Evolutionary conservation across 1,140 invertebrate genomes (phyloP).

Genomic region (Temnothorax longispinosus): DNA sequence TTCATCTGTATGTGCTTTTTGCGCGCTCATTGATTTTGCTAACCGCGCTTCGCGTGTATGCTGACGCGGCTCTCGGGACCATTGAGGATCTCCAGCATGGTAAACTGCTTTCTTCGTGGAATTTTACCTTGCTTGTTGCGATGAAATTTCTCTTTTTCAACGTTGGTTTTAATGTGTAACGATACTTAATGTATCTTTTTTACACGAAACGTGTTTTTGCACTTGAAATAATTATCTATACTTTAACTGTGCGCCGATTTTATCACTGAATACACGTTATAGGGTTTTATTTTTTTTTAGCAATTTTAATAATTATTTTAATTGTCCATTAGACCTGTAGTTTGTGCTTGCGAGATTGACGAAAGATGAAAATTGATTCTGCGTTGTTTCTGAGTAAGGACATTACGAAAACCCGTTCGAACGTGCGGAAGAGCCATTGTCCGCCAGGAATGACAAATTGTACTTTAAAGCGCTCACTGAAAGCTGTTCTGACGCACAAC

Average conservation of each 20-base stretch:
- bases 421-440: slow-evolving; percentile 65
- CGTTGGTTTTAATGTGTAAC: neutral
- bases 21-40: slow-evolving; percentile 58
- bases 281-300: neutral
- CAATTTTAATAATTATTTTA: neutral
- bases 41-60: slow-evolving; percentile 38
- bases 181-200: neutral
- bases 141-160: neutral
- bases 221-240: neutral
- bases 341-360: neutral
- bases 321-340: neutral
- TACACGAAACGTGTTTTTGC: neutral
- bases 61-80: slow-evolving; percentile 23
- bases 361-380: slow-evolving; percentile 54
- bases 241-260: neutral
- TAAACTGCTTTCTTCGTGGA: slow-evolving; percentile 43
- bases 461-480: slow-evolving; percentile 74
- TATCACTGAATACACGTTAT: neutral
- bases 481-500: slow-evolving; percentile 72
- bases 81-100: slow-evolving; percentile 33
- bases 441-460: slow-evolving; percentile 74
- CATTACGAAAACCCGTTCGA: slow-evolving; percentile 37
- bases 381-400: slow-evolving; percentile 31
- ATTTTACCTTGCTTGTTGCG: slow-evolving; percentile 15
- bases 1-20: slow-evolving; percentile 42